Conservation (phyloP, 2,797 vertebrate genomes). For the Halcyon smyrnensis region DNA sequence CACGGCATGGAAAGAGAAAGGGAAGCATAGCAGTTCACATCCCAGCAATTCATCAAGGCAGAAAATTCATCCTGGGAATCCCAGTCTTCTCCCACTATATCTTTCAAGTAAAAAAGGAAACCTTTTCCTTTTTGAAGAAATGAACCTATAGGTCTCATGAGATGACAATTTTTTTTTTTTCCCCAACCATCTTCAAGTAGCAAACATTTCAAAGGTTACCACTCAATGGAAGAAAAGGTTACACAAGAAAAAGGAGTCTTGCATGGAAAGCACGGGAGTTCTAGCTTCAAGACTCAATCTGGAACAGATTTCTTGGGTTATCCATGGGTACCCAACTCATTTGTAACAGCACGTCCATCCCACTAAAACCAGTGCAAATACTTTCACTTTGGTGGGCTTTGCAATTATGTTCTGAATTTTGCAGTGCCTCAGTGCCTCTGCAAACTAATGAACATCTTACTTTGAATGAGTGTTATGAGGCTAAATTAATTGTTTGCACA, state of each 20-base stretch:
- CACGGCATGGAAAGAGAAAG: constrained; percentile 56
- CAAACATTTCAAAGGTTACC: not conserved
- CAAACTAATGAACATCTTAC: not conserved
- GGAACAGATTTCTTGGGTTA: not conserved
- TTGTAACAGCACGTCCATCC: not conserved
- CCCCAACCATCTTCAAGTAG: not conserved
- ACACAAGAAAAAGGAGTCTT: not conserved
- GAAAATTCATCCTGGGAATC: constrained; percentile 1
- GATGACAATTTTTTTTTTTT: not conserved
- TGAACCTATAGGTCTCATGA: not conserved
- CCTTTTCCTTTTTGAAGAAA: not conserved
- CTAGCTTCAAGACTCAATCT: not conserved
- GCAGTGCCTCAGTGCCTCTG: not conserved
- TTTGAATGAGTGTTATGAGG: not conserved
- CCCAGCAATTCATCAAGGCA: not conserved
- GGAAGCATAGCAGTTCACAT: constrained; percentile 33
- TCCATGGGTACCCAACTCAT: not conserved
- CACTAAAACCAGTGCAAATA: not conserved
- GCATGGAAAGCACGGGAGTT: not conserved
- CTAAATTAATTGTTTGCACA: not conserved
- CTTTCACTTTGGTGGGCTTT: not conserved
- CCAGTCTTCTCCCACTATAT: not conserved
- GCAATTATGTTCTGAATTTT: not conserved
- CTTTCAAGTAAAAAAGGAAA: not conserved
- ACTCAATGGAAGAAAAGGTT: not conserved